Evolutionary conservation across 2,797 vertebrate species (phyloP).

Genomic region (Taenioides sp.): DNA sequence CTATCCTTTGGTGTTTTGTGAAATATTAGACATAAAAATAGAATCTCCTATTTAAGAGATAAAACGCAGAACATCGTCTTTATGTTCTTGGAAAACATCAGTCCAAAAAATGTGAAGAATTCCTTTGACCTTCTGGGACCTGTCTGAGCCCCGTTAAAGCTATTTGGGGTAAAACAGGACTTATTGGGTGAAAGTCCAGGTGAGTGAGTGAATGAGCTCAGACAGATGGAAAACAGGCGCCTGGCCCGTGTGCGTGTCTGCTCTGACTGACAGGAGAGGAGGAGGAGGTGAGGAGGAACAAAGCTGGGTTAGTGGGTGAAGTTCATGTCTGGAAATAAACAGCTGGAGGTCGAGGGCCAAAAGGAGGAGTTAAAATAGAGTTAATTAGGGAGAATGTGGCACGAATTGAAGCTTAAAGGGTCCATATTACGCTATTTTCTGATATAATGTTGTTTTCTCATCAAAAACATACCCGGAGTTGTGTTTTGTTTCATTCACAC

Average conservation of each 20-base stretch:
- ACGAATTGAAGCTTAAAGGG: too few species aligned
- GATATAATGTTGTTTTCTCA: too few species aligned
- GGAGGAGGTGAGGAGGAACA: slow-evolving; percentile 8
- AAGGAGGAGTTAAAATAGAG: background rate
- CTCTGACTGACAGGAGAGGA: slow-evolving; percentile 24
- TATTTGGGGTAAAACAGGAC: slow-evolving; percentile 41
- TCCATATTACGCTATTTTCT: too few species aligned
- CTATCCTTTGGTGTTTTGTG: slow-evolving; percentile 26
- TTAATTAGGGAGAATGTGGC: background rate
- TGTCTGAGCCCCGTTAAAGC: slow-evolving; percentile 35
- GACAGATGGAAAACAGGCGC: slow-evolving; percentile 43
- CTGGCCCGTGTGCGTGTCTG: slow-evolving; percentile 44
- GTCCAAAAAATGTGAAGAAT: slow-evolving; percentile 60
- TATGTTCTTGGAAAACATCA: slow-evolving; percentile 3
- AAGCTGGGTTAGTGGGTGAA: slow-evolving; percentile 24
- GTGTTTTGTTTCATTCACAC: too few species aligned
- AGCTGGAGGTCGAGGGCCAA: slow-evolving; percentile 16
- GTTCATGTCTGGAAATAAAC: slow-evolving; percentile 38
- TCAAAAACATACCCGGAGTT: too few species aligned
- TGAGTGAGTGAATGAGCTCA: slow-evolving; percentile 25
- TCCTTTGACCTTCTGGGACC: slow-evolving; percentile 30
- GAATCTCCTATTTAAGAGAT: background rate
- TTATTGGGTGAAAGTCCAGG: slow-evolving; percentile 19
- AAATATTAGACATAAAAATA: slow-evolving; percentile 20
- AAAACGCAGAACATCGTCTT: background rate